phyloP scores from a whole-genome alignment of 1,140 invertebrate genomes.

The Uloborus diversus region DNA sequence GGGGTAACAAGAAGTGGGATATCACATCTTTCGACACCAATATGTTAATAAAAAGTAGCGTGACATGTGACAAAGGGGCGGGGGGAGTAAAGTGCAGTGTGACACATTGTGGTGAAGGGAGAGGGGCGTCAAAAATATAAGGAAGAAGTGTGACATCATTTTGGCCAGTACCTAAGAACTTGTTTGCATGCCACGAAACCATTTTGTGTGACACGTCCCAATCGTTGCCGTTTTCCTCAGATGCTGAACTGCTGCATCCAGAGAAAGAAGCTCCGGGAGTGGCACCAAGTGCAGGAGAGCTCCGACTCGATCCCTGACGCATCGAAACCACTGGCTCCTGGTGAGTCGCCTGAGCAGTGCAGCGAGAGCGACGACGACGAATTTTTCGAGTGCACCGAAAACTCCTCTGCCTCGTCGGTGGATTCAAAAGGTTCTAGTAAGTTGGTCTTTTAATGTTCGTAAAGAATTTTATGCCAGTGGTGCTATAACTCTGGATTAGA shows the following conservation, averaged over 20 bases:
- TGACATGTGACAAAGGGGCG: no score
- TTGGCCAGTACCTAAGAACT: background rate
- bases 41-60: no score
- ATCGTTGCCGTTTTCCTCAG: conserved; percentile 67
- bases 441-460: background rate
- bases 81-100: no score
- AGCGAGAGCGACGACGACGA: conserved; percentile 71
- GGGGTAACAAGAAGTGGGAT: no score
- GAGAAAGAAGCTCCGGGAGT: conserved; percentile 71
- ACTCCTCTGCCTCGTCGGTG: background rate
- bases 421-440: background rate
- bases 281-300: conserved; percentile 12
- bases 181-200: background rate
- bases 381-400: conserved; percentile 84
- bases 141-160: no score
- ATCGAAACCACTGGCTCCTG: background rate
- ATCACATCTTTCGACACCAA: no score
- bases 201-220: background rate
- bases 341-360: background rate
- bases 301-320: background rate
- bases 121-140: no score
- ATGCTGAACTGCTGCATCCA: conserved; percentile 97
- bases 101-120: no score
- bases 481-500: no score
- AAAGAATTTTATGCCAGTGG: no score